phyloP scores from a whole-genome alignment of 2,113 vertebrate species.

The Heliornis fulica region DNA sequence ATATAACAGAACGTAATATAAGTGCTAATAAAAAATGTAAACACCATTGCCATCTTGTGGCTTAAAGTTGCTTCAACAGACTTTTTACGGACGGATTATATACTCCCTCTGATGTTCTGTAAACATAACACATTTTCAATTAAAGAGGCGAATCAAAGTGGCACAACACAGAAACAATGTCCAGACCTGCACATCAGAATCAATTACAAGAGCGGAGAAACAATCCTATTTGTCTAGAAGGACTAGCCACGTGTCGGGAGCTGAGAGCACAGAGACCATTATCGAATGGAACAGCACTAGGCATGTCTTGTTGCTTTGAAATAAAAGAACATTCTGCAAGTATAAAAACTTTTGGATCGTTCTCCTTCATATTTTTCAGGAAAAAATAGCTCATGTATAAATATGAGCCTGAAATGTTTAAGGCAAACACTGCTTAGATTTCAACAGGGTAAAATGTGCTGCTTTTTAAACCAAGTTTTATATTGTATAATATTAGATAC shows the following conservation, averaged over 20 bases:
- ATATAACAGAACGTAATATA: background rate
- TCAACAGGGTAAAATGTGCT: fast-evolving
- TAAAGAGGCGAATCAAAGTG: conserved; percentile 31
- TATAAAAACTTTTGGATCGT: background rate
- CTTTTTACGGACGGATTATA: background rate
- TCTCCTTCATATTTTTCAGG: background rate
- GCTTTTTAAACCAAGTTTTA: background rate
- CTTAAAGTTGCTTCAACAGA: conserved; percentile 43
- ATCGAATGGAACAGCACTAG: conserved; percentile 2
- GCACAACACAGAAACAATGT: conserved; percentile 38
- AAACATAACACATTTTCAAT: conserved; percentile 30
- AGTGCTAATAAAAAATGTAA: conserved; percentile 49
- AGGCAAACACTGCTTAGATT: background rate
- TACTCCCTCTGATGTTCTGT: background rate
- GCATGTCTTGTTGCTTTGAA: background rate
- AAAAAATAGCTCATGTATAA: background rate
- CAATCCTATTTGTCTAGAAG: conserved; percentile 46
- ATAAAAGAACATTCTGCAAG: background rate
- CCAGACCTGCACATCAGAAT: conserved; percentile 46
- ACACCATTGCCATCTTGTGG: conserved; percentile 80
- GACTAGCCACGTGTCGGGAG: background rate
- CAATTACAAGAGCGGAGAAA: conserved; percentile 47
- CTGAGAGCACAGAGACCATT: background rate
- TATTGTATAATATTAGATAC: background rate
- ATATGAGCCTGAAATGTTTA: background rate